These are phyloP conservation scores for Hetaerina americana DNA, from an alignment of 1,140 invertebrate genomes.

Conservation along the genomic window DNA sequence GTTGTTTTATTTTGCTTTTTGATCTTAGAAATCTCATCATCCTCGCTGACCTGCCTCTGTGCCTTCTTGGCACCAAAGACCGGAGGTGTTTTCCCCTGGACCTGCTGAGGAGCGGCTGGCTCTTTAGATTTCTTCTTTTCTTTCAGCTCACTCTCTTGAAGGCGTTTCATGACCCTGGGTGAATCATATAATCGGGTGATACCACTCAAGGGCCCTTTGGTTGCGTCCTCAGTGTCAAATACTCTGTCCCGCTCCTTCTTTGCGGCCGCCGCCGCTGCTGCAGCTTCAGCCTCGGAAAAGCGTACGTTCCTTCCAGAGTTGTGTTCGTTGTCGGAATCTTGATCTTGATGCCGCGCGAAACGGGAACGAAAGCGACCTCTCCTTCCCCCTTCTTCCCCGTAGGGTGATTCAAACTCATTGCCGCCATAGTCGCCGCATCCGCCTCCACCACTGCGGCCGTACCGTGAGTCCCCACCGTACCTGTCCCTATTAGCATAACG, in stretches of 20 bases:
- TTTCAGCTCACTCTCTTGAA: constrained; percentile 63
- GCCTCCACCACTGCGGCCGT: constrained; percentile 31
- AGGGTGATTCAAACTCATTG: constrained; percentile 40
- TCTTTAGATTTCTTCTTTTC: constrained; percentile 55
- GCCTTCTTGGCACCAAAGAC: constrained; percentile 11
- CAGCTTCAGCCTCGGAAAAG: constrained; percentile 33
- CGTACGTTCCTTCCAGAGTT: constrained; percentile 37
- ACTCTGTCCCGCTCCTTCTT: constrained; percentile 62
- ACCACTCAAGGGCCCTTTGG: constrained; percentile 75
- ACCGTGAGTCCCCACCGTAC: constrained; percentile 30
- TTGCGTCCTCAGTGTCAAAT: constrained; percentile 77
- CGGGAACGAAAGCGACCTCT: constrained; percentile 54
- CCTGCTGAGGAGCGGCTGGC: constrained; percentile 26
- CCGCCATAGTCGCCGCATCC: constrained; percentile 40
- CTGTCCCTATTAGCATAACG: constrained; percentile 34
- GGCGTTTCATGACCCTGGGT: constrained; percentile 72
- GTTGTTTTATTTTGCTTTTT: constrained; percentile 71
- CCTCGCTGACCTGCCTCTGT: constrained; percentile 64
- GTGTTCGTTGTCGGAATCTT: constrained; percentile 52
- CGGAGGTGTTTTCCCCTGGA: constrained; percentile 5
- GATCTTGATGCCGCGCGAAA: constrained; percentile 50
- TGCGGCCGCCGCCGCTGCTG: constrained; percentile 21
- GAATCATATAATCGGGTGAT: constrained; percentile 81
- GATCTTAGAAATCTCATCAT: constrained; percentile 78
- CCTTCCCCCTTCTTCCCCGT: constrained; percentile 38